phyloP scores from a whole-genome alignment of 2,888 invertebrate species.

The Oxytorus armatus region DNA sequence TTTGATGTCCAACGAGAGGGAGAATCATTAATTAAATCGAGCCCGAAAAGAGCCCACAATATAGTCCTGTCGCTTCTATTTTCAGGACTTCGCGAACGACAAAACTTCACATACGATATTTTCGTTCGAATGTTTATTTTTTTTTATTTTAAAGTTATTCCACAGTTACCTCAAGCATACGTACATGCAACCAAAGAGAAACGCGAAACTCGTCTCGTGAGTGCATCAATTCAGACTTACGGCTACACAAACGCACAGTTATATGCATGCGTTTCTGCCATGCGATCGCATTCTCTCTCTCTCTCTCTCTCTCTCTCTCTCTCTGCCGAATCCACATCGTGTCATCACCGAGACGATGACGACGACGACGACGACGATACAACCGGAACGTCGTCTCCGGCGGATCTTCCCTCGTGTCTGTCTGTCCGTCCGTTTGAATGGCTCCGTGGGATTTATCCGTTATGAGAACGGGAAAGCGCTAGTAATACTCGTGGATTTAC shows the following conservation, averaged over 20 bases:
- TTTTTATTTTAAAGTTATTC: too few relatives aligned
- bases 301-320: background rate
- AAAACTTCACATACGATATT: background rate
- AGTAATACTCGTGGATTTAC: constrained; percentile 36
- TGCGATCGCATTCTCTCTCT: background rate
- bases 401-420: constrained; percentile 40
- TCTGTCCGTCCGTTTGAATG: constrained; percentile 38
- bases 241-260: background rate
- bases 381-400: constrained; percentile 49
- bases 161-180: too few relatives aligned
- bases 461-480: background rate
- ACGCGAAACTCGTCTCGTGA: too few relatives aligned
- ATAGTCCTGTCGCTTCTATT: background rate
- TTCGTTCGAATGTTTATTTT: too few relatives aligned
- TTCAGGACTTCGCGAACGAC: background rate
- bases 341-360: constrained; percentile 39
- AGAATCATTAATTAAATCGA: constrained; percentile 54
- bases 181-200: too few relatives aligned
- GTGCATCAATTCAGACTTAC: background rate
- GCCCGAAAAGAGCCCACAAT: background rate
- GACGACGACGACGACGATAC: constrained; percentile 25
- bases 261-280: background rate
- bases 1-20: constrained; percentile 70
- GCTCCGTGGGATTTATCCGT: constrained; percentile 1
- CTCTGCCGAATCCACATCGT: constrained; percentile 26